Evolutionary conservation across 1,140 invertebrate genomes (phyloP), one percentile per base, ranked within the genome.

Genomic region (Temnothorax nylanderi): DNA sequence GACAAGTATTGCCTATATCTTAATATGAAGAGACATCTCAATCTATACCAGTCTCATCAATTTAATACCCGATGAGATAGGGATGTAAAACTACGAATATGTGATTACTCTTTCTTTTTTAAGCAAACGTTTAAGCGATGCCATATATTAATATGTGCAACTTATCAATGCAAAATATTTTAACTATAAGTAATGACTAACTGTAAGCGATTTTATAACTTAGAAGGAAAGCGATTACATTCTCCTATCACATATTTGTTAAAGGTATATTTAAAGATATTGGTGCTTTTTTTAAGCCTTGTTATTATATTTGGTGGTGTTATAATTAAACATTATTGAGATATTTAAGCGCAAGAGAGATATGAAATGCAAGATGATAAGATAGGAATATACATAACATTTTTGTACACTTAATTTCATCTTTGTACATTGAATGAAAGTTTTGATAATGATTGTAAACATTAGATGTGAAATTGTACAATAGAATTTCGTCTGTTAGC

Each of bases 201-300:
- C 4, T 56, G 21, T 89, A 85, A 78, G 56, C 76, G 72, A 34
- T 88, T 85, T 88, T 89, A 85, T 78, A 78, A 26, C 71, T 41
- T 58, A 56, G 54, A 62, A 26, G 7, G 82, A 18, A 54, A 49
- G 13, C 62, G 81, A 86, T 26, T 87, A 85, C 11, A 77, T 81
- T 89, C 64, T 78, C 3, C 49, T 34, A n/a, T 51, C 34, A 60
- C 44, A 10, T 65, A 56, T 85, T 92, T 92, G 85, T 92, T 91
- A 92, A 92, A 90, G 37, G 21, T 92, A 91, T 87, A 86, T 88
- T 91, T 87, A 89, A 75, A 75, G 75, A 87, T 91, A 91, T 37
- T 80, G 91, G 89, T 92, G 91, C 90, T 92, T 88, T 85, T 92
- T 88, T 85, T 77, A 78, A 86, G 81, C 62, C 58, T 78, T 86